These are phyloP conservation scores for Drosophila gaucha DNA, from an alignment of 2,888 invertebrate species.

Conservation along the genomic window DNA sequence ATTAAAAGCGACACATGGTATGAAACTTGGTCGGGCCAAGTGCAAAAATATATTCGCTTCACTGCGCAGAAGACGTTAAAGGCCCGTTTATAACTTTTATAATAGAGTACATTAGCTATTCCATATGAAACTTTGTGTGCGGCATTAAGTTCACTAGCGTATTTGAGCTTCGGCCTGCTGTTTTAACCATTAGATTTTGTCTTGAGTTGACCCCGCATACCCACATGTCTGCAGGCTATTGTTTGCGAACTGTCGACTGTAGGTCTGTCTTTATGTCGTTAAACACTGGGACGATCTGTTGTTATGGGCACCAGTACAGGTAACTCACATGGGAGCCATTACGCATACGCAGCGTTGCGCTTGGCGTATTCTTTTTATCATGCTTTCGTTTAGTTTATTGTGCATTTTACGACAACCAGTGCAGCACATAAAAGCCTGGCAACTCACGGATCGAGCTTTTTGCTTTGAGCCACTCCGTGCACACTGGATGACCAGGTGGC, in stretches of 20 bases:
- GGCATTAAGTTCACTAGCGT: background rate
- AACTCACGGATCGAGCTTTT: slow-evolving; percentile 10
- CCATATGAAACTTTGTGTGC: slow-evolving; percentile 4
- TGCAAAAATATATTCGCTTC: slow-evolving; percentile 12
- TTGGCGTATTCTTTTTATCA: slow-evolving; percentile 18
- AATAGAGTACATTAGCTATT: slow-evolving; percentile 5
- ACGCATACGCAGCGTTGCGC: slow-evolving; percentile 68
- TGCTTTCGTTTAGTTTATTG: slow-evolving; percentile 75
- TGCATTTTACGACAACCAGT: slow-evolving; percentile 72
- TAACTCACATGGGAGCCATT: slow-evolving; percentile 63
- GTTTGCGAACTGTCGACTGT: slow-evolving; percentile 12
- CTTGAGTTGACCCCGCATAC: slow-evolving; percentile 12
- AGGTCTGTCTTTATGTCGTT: slow-evolving; percentile 32
- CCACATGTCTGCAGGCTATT: slow-evolving; percentile 12
- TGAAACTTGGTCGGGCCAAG: slow-evolving; percentile 21
- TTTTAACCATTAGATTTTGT: slow-evolving; percentile 1
- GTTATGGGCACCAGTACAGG: slow-evolving; percentile 31
- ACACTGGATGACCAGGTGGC: slow-evolving; percentile 60
- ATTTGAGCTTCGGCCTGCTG: slow-evolving; percentile 2
- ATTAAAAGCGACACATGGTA: slow-evolving; percentile 61
- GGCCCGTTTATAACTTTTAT: slow-evolving; percentile 6
- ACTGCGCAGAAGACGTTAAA: slow-evolving; percentile 35
- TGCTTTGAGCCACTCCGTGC: slow-evolving; percentile 40
- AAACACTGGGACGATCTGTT: slow-evolving; percentile 24
- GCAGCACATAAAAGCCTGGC: slow-evolving; percentile 62